Conservation (phyloP, 2,797 vertebrate species). For the Dermochelys coriacea region DNA sequence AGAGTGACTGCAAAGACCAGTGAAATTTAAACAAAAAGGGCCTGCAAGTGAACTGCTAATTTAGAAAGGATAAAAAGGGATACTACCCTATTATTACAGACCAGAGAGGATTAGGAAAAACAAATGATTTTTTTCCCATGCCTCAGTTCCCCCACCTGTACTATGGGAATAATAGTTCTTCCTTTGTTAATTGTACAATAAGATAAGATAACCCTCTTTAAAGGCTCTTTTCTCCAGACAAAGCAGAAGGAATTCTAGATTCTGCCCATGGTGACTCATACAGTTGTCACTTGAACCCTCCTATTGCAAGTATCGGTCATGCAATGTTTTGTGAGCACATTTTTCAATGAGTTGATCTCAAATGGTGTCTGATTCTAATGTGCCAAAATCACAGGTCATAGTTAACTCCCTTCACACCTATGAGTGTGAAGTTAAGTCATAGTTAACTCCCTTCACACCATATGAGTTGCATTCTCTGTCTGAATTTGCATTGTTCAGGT, state of each 20-base stretch:
- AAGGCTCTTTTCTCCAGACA: not conserved
- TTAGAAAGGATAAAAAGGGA: not conserved
- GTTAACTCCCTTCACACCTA: not conserved
- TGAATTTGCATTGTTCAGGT: not conserved
- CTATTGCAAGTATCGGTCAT: not conserved
- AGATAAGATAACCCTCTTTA: not conserved
- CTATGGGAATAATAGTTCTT: accelerated
- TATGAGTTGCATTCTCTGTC: not conserved
- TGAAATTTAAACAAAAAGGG: not conserved
- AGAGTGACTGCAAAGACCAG: not conserved
- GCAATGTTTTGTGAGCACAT: not conserved
- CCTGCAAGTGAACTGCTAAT: not conserved
- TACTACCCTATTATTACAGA: not conserved
- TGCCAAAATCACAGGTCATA: not conserved
- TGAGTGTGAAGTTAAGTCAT: too few relatives aligned
- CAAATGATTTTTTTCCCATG: not conserved
- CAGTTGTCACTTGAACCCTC: not conserved
- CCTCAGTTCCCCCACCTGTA: not conserved
- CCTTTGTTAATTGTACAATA: not conserved
- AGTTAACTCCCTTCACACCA: not conserved
- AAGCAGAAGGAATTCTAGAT: not conserved
- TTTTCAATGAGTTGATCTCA: not conserved
- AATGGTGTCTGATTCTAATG: not conserved
- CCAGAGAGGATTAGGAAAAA: not conserved
- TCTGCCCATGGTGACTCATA: not conserved